These are phyloP conservation scores for Schizotus pectinicornis DNA, from an alignment of 2,888 invertebrate genomes.

Conservation along the genomic window DNA sequence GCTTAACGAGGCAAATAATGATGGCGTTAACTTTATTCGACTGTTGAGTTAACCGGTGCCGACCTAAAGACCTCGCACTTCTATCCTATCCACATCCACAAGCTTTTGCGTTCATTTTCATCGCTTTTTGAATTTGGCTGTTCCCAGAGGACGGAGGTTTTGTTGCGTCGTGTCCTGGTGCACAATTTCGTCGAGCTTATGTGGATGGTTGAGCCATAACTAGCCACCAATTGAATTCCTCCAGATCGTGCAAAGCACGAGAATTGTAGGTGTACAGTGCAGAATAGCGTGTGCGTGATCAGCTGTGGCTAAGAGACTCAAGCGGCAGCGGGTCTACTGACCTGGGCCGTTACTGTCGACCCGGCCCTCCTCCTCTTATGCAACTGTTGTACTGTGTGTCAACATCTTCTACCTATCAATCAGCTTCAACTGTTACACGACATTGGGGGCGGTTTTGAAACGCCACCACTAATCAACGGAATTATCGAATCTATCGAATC, in stretches of 20 bases:
- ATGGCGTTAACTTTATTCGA: too few species aligned
- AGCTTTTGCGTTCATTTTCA: too few species aligned
- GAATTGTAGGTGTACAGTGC: slow-evolving; percentile 41
- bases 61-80: too few species aligned
- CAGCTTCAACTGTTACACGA: slow-evolving; percentile 21
- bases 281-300: slow-evolving; percentile 49
- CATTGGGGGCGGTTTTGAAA: slow-evolving; percentile 1
- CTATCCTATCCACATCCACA: too few species aligned
- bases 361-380: slow-evolving; percentile 51
- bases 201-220: slow-evolving; percentile 34
- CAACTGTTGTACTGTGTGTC: slow-evolving; percentile 50
- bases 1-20: too few species aligned
- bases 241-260: slow-evolving; percentile 40
- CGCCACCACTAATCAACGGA: too few species aligned
- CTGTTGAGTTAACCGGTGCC: too few species aligned
- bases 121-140: too few species aligned
- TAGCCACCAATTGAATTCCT: slow-evolving; percentile 41
- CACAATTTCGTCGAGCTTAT: slow-evolving; percentile 20
- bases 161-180: slow-evolving; percentile 2
- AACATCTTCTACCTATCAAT: slow-evolving; percentile 46
- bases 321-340: slow-evolving; percentile 51
- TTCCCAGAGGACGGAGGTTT: too few species aligned
- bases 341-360: slow-evolving; percentile 51
- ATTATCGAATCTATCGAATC: too few species aligned
- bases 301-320: slow-evolving; percentile 38